Base-by-base conservation (phyloP, 2,113 vertebrate genomes). In the Neolamprologus toae region DNA sequence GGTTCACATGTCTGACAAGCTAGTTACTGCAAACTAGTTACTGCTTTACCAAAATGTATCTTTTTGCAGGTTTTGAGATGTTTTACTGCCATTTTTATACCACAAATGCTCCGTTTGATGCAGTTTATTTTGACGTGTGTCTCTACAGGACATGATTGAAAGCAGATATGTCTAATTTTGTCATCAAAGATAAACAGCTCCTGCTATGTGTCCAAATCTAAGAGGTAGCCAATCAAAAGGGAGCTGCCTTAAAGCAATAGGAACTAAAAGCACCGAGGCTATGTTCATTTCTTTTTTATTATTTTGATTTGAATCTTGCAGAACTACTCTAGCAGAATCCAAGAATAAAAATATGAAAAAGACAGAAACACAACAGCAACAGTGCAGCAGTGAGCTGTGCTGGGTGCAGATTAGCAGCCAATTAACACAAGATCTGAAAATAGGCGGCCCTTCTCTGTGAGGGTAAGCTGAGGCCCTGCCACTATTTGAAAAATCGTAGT, bases 391-490 rank as follows among this genome's bases (percentile, higher is more conserved):
- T 31, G 42, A 78, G 14, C 71, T 12, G 71, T 8, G 26, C 26
- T 31, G 16, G 45, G 9, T 31, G 45, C 16, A 28, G 26, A 49
- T 31, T 19, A 51, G 73, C 26, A n/a, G 16, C 71, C 26, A 49
- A 49, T 78, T 31, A 49, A 78, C 16, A 78, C 23, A 28, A 26
- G 23, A 17, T 42, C 14, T 45, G 14, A 28, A 45, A 17, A 5
- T 76, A 26, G 68, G 21, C 8, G 1, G 1, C 4, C 9, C 16
- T 31, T 51, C 26, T 51, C 73, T 78, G 73, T 31, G 23, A 78
- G 45, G 21, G 4, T 45, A 7, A 73, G 21, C 37, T 73, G 0
- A 45, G 37, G 68, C 68, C 8, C 61, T 37, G 61, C 61, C 0
- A 5, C 10, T 66, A 1, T 66, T 45, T 73, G 21, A 26, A 3